Base-by-base conservation (phyloP, 2,888 invertebrate genomes). In the Mechanitis mazaeus region DNA sequence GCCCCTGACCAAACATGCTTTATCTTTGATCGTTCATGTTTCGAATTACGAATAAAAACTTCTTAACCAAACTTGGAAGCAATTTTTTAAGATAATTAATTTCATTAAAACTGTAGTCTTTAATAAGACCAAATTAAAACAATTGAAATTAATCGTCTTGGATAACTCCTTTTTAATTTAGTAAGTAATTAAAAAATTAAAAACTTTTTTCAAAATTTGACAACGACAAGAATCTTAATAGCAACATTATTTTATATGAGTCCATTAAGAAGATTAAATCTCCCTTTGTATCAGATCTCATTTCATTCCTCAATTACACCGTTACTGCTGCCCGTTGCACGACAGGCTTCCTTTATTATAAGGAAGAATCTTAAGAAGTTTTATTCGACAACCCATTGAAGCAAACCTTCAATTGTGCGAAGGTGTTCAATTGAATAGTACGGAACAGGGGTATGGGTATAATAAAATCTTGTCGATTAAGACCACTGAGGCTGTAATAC, bases 391-490 rank as follows among this genome's bases (percentile, higher is more conserved):
- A 85, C 85, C 89, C 84, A 89, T 90, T 89, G 83, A 88, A 79
- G 81, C 85, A 80, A 79, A 88, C 89, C 85, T 85, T 80, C 84
- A 84, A 87, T 89, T 90, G 88, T 90, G 80, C 75, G 83, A 82
- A 90, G 90, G 90, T 90, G 90, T 90, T 87, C 86, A 80, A 86
- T 87, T 88, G 86, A 89, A 89, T 86, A 78, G 84, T 84, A 77
- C 81, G 83, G 83, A 83, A 84, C 80, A 79, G 83, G 83, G 89
- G 86, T 81, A 84, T 80, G 85, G 72, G 80, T 87, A 89, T 89
- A 90, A 90, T 89, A 87, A 89, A 89, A 87, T 87, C 89, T 87
- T 77, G 84, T 83, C 83, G 81, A 88, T 87, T 87, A 88, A 87
- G 87, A 87, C 84, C 83, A 83, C 79, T 84, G 87, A 85, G 87